Base-by-base conservation (phyloP, 2,113 vertebrate species). In the Lepus timidus region DNA sequence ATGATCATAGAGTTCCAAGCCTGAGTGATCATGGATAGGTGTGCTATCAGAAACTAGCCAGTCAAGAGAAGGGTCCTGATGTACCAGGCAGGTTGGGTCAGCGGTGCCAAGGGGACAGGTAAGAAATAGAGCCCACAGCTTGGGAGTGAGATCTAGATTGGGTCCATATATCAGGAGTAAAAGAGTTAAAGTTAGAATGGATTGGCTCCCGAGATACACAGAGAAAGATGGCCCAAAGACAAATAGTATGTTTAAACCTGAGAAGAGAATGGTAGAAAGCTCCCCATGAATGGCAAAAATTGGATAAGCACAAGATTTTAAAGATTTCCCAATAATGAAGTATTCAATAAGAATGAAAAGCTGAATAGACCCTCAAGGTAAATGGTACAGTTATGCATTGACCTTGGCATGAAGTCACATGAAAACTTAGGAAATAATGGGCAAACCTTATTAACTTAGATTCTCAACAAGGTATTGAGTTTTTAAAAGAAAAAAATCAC, bases 391-490 rank as follows among this genome's bases (percentile, higher is more conserved):
- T 93, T 90, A 71, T 76, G 90, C 92, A 97, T 93, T 96, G 92
- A 93, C 93, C 97, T 97, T 95, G 78, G 70, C 92, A 96, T 93
- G 91, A 97, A 13, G 20, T 95, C 96, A 95, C 88, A 96, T 96
- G 96, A 97, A 97, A 97, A 97, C 97, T 97, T 85, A 97, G 76
- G 91, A 97, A 90, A 52, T 78, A 64, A 79, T 1, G 44, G 70
- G 70, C 74, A 82, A 88, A 94, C 93, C 93, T 96, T 94, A 96
- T 70, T 75, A 67, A 75, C 73, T 22, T 91, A 61, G 44, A 95
- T 64, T 91, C 61, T 58, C 85, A 88, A 51, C 3, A 81, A 80
- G 74, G 39, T 74, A 68, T 3, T 95, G 16, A 33, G 36, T 31
- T n/a, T 68, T 87, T 76, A 39, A 84, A 73, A 61, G 12, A 62